Evolutionary conservation across 30 jellyfish, hydroid and myxozoan genomes (phyloP), one percentile per base, ranked within the genome.

Genomic region (Cassiopea andromeda): DNA sequence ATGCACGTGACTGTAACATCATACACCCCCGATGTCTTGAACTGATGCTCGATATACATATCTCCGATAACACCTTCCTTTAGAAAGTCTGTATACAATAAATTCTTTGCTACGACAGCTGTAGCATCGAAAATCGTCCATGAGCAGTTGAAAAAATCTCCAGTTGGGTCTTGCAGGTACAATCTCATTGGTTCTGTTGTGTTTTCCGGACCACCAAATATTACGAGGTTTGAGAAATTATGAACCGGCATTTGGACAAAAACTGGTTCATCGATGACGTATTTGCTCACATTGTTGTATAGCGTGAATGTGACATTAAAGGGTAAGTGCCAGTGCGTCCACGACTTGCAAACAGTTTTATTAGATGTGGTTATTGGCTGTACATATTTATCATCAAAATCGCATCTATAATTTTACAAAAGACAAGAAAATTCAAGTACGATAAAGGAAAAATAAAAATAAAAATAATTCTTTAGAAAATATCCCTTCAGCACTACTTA

Each of bases 201-300:
- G 82, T 92, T 92, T 49, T 82, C 98, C 7, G 98, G 96, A 4
- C 93, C 96, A 45, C 91, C 96, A 16, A 80, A 44, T 19, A 92
- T 82, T 43, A 44, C 68, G 44, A 92, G 85, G 27, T 82, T 87
- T 44, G 87, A 57, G 77, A 92, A 72, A 9, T 64, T 57, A 50
- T 92, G 94, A 16, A 92, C 96, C 8, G 98, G 96, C 86, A 85
- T 60, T 27, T 87, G 92, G n/a, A 92, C 97, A 17, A 5, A 16
- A 5, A 83, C 88, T 44, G 73, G 69, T 16, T 72, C 66, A 13
- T 69, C 18, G 49, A 71, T 77, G 73, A 61, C n/a, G 17, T 81
- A 66, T 9, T 58, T 9, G 76, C 85, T 67, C 73, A 92, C 93
- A 46, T 79, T 83, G 75, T 92, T 92, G 97, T 61, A 81, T 8